Base-by-base conservation (phyloP, 1,140 invertebrate species). In the Saccostrea echinata region DNA sequence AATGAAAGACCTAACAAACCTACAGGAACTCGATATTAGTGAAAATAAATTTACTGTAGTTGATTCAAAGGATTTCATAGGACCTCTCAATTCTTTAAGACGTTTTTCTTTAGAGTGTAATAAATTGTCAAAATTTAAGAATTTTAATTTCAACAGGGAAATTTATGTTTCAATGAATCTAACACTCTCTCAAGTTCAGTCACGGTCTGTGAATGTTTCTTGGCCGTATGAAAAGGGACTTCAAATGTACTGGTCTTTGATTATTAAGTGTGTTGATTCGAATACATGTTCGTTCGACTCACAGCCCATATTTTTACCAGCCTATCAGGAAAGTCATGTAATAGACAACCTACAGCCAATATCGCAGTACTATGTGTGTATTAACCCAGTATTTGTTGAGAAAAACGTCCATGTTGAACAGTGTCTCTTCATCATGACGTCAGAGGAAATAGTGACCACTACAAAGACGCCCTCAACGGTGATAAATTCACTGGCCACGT, bases 211-310 rank as follows among this genome's bases (percentile, higher is more conserved):
- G 18, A 55, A 64, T 27, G 84, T 92, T 18, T 85, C 89, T 0
- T 92, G 91, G 91, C 91, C 91, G 3, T 92, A 89, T 68, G 86
- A 76, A 71, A 61, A 88, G 0, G 90, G 90, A 16, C 24, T 27
- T 16, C 91, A 92, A 61, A 88, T 90, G 12, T 92, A 91, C 84
- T 92, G 91, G 91, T 81, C 81, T 6, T 21, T 92, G 27, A 61
- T 57, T 11, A 51, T 90, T 2, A 64, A 64, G 33, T 92, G 91
- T 84, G 83, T 87, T 1, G 61, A 80, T 27, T 30, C 21, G 11
- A 30, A 27, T 13, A 43, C 30, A 8, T 90, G 88, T 43, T 9
- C 30, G 2, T 43, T 57, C 4, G 53, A 86, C 16, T 35, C 83
- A 11, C 87, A 91, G 33, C 84, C 84, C 16, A 35, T 86, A n/a